Evolutionary conservation across 2,797 vertebrate species (phyloP).

Genomic region (Clarias pachynema): DNA sequence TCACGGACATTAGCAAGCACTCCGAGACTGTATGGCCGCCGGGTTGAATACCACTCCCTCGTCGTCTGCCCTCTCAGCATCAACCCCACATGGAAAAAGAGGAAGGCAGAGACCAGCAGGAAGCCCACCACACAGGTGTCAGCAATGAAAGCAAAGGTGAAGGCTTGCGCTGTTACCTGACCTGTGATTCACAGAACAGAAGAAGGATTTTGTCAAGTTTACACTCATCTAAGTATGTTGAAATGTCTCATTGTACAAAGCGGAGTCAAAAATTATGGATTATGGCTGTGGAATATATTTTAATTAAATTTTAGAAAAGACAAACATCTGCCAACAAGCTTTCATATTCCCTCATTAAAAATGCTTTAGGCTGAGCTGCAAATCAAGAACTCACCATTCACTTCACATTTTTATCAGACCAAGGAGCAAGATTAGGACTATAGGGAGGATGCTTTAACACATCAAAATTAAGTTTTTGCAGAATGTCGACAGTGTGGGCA

Average conservation of each 20-base stretch:
- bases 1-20: conserved; percentile 75
- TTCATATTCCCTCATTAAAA: too few species aligned
- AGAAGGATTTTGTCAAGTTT: neutral
- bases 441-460: too few species aligned
- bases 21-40: conserved; percentile 78
- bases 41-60: conserved; percentile 84
- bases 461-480: too few species aligned
- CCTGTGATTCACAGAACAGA: conserved; percentile 63
- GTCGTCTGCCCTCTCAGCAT: conserved; percentile 86
- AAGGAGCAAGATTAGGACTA: too few species aligned
- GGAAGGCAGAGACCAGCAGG: conserved; percentile 83
- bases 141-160: conserved; percentile 83
- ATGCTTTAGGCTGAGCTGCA: too few species aligned
- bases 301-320: too few species aligned
- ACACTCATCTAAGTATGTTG: neutral
- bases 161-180: conserved; percentile 78
- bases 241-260: neutral
- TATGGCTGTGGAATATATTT: too few species aligned
- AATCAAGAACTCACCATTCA: too few species aligned
- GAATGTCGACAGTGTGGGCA: too few species aligned
- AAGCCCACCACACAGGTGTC: conserved; percentile 87
- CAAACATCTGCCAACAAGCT: too few species aligned
- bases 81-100: conserved; percentile 84
- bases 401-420: too few species aligned
- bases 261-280: too few species aligned